Conservation (phyloP, 2,797 vertebrate species). For the Salarias fasciatus region DNA sequence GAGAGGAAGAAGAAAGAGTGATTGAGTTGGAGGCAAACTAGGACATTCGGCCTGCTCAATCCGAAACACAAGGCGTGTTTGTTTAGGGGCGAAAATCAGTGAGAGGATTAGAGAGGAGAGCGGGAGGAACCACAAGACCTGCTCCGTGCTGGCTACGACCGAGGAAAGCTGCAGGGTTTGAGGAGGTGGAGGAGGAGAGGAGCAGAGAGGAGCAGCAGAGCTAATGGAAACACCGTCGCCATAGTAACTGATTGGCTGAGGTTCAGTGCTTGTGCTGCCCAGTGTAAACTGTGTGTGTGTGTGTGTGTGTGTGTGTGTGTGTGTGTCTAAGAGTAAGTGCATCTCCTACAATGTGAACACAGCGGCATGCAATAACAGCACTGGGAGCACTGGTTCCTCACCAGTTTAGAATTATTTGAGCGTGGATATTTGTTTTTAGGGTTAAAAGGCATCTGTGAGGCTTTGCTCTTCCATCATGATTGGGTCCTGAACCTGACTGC, state of each 20-base stretch:
- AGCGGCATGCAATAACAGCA: too few species aligned
- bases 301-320: not conserved
- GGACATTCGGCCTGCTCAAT: conserved; percentile 48
- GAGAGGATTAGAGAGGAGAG: conserved; percentile 46
- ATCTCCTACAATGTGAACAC: not conserved
- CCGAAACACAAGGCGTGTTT: conserved; percentile 58
- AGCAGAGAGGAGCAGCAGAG: conserved; percentile 42
- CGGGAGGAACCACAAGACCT: conserved; percentile 47
- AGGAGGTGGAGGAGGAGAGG: conserved; percentile 54
- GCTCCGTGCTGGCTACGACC: conserved; percentile 57
- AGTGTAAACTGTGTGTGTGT: conserved; percentile 47
- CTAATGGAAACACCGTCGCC: conserved; percentile 68
- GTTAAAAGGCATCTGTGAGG: too few species aligned
- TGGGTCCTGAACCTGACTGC: too few species aligned
- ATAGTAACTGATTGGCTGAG: conserved; percentile 79
- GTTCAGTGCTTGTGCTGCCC: conserved; percentile 49
- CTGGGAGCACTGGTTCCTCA: too few species aligned
- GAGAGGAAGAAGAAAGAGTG: conserved; percentile 28
- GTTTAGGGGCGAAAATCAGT: conserved; percentile 38
- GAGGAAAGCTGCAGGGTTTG: conserved; percentile 53
- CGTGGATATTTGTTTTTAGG: too few species aligned
- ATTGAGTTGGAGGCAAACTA: conserved; percentile 52
- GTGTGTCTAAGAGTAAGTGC: not conserved
- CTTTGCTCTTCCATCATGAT: too few species aligned
- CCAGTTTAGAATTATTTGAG: too few species aligned